Base-by-base conservation (phyloP, 2,797 vertebrate species). In the Antrozous pallidus region DNA sequence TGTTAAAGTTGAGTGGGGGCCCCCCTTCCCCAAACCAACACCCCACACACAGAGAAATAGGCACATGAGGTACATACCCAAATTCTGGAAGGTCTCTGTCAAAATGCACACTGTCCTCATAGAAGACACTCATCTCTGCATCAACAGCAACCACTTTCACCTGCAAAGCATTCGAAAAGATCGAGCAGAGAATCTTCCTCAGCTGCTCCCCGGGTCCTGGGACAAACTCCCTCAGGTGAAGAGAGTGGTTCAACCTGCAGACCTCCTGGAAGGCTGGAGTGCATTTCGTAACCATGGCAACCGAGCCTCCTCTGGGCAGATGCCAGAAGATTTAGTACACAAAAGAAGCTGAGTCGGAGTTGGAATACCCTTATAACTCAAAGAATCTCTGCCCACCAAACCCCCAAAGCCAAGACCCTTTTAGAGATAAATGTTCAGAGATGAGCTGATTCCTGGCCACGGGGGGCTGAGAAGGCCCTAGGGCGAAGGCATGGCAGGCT, bases 21-120 rank as follows among this genome's bases (percentile, higher is more conserved):
- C 40, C 40, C 40, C n/a, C 16, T 33, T 17, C 33, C 74, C 47
- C 7, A 79, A 87, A 69, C 88, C 33, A 13, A 18, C n/a, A 0
- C 2, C 26, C n/a, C 8, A 12, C 9, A 8, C n/a, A 0, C 5
- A 40, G 22, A 16, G 33, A 78, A 17, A 42, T 54, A 40, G 0
- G 31, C n/a, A 51, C 18, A 8, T 16, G 8, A 77, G 73, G 91
- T 47, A 77, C 98, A 90, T 98, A 99, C 99, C 99, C 98, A 98
- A 99, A 99, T 98, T 99, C 98, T 0, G 98, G 98, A 36, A 99
- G 98, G 77, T 99, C 99, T 6, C 98, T 98, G 98, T 99, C 99
- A 97, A 99, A 99, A 90, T 99, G 98, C 40, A 99, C 98, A 86
- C 97, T 98, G 95, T 98, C 98, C 94, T 99, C 99, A 58, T 99